A percentile compares a stretch with the other conserved stretches of the same genome.
Evolutionary conservation across 2,113 vertebrate genomes (phyloP).

Genomic region (Anarrhichthys ocellatus): DNA sequence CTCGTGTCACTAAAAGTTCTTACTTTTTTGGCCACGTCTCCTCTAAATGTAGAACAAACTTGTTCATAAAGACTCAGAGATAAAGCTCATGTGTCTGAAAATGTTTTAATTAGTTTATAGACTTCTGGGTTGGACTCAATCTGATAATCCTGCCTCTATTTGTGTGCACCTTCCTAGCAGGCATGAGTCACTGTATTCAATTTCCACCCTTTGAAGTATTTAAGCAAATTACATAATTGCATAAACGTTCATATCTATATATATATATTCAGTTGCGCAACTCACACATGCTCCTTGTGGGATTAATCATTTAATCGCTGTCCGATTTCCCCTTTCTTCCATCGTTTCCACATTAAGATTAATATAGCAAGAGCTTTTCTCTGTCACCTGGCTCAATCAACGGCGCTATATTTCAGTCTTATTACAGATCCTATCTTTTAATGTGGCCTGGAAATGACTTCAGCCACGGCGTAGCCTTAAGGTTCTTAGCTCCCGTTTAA

Average conservation of each 20-base stretch:
- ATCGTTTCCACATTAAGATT: constrained; percentile 65
- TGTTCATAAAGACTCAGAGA: constrained; percentile 19
- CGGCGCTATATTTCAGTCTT: constrained; percentile 51
- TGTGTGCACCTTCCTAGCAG: constrained; percentile 23
- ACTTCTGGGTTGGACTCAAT: constrained; percentile 31
- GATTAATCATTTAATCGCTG: constrained; percentile 50
- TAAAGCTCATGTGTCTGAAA: constrained; percentile 39
- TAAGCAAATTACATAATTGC: constrained; percentile 59
- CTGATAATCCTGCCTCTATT: constrained; percentile 44
- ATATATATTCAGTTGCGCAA: constrained; percentile 39
- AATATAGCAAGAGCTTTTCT: constrained; percentile 55
- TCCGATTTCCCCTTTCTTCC: constrained; percentile 55
- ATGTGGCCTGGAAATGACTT: constrained; percentile 65
- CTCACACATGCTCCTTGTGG: constrained; percentile 23
- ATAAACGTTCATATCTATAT: constrained; percentile 30
- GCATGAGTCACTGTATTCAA: constrained; percentile 48
- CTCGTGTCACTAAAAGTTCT: constrained; percentile 26
- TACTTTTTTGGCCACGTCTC: constrained; percentile 21
- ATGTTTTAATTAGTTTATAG: constrained; percentile 58
- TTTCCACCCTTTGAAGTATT: constrained; percentile 52
- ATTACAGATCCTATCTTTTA: constrained; percentile 82
- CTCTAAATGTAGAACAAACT: constrained; percentile 44
- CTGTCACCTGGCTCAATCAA: constrained; percentile 65
- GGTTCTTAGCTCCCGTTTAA: constrained; percentile 50
- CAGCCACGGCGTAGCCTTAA: constrained; percentile 49